These are phyloP conservation scores for Platysternon megacephalum DNA, from an alignment of 2,113 vertebrate genomes.

Conservation along the genomic window DNA sequence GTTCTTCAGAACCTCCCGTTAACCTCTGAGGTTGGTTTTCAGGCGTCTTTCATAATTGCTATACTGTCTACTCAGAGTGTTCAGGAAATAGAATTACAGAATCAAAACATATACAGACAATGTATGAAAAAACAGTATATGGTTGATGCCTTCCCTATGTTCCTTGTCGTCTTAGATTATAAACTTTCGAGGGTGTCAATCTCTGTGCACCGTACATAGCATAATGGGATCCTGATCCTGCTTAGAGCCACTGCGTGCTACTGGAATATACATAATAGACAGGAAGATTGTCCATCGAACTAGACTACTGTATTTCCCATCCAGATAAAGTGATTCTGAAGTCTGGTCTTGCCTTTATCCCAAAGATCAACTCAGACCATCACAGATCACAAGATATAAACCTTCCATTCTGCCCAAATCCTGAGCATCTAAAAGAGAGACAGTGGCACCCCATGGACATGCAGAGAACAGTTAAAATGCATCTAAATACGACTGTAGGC, in stretches of 20 bases:
- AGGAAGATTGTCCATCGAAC: background rate
- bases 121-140: background rate
- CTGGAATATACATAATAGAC: fast-evolving
- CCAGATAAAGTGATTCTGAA: background rate
- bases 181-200: background rate
- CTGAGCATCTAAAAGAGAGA: fast-evolving
- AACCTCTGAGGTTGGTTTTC: background rate
- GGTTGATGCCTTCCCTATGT: background rate
- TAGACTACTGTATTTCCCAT: background rate
- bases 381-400: background rate
- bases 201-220: background rate
- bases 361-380: background rate
- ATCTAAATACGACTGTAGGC: background rate
- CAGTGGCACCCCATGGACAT: background rate
- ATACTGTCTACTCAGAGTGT: background rate
- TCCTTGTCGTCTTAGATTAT: background rate
- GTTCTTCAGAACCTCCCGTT: background rate
- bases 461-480: background rate
- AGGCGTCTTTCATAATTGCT: background rate
- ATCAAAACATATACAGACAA: background rate
- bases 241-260: fast-evolving
- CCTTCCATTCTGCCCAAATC: fast-evolving
- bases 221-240: background rate
- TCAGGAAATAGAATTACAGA: background rate
- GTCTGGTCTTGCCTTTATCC: background rate